Base-by-base conservation (phyloP, 2,113 vertebrate species). In the Syngnathus typhle region DNA sequence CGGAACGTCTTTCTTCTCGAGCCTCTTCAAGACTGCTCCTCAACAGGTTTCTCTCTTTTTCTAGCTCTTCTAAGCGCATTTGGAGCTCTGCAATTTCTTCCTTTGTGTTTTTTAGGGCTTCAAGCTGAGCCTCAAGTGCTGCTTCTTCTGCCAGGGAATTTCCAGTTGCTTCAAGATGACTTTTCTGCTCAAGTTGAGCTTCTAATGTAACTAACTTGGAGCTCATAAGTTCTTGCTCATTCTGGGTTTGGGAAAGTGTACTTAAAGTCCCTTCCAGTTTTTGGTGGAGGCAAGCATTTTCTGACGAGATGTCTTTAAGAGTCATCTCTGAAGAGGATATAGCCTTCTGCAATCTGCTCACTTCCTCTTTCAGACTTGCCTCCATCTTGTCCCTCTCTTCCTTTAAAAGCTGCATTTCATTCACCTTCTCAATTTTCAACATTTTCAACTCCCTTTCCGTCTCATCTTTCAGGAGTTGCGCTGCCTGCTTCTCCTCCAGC, bases 121-220 rank as follows among this genome's bases (percentile, higher is more conserved):
- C 75, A 12, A 72, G 64, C 15, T 69, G 80, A 56, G 89, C 88
- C 67, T 93, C 88, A 36, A 89, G 23, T 0, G 74, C 79, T 18
- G 89, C 91, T 72, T 95, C 90, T 65, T 93, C 89, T 60, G 0
- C 11, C 55, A 93, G 83, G 63, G 39, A 61, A 55, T 64, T 76
- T 2, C 86, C 32, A 74, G 89, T 84, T 36, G 76, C 85, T 6
- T 86, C 88, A 10, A 91, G 70, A 1, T 68, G 64, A 32, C 90
- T 85, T 63, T 88, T 93, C 36, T 74, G 81, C 75, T 90, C 85
- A 27, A 96, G 69, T 69, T 91, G 88, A 68, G 70, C 77, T 63
- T 86, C 88, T 65, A 93, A 67, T 0, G 82, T 68, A 11, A 74
- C 72, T 16, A 93, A 7, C 4, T 76, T 82, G 49, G 82, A 84